Evolutionary conservation across 1,140 invertebrate species (phyloP).

Genomic region (Philotrypesis tridentata): DNA sequence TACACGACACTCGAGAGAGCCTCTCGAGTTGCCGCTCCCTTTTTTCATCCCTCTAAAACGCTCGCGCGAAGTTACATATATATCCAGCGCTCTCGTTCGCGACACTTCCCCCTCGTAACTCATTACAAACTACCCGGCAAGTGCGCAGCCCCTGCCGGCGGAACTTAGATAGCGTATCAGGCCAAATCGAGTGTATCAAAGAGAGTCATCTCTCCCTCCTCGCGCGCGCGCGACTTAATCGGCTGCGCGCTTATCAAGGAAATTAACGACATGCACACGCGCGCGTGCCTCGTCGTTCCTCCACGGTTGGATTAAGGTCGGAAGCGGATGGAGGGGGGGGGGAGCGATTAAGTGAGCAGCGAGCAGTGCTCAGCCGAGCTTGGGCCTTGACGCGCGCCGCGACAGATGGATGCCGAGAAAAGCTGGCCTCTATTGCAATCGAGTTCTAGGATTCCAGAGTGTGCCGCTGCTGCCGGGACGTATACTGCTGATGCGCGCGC

Average conservation of each 20-base stretch:
- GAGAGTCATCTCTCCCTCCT: slow-evolving; percentile 13
- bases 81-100: neutral
- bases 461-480: no score
- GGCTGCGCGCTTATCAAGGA: slow-evolving; percentile 17
- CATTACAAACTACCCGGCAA: slow-evolving; percentile 21
- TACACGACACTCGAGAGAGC: neutral
- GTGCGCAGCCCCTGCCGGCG: neutral
- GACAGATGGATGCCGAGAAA: neutral
- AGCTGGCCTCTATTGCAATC: neutral
- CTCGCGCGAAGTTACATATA: neutral
- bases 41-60: neutral
- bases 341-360: neutral
- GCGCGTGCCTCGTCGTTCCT: no score
- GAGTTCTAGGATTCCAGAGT: neutral
- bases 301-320: slow-evolving; percentile 17
- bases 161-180: slow-evolving; percentile 25
- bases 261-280: slow-evolving; percentile 37
- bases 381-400: neutral
- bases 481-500: no score
- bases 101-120: slow-evolving; percentile 1
- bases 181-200: slow-evolving; percentile 42
- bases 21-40: no score
- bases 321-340: no score
- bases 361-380: neutral
- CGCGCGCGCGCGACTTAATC: slow-evolving; percentile 13